phyloP scores from a whole-genome alignment of 37 sponge, comb jelly and placozoan species.

The Ianthella basta region DNA sequence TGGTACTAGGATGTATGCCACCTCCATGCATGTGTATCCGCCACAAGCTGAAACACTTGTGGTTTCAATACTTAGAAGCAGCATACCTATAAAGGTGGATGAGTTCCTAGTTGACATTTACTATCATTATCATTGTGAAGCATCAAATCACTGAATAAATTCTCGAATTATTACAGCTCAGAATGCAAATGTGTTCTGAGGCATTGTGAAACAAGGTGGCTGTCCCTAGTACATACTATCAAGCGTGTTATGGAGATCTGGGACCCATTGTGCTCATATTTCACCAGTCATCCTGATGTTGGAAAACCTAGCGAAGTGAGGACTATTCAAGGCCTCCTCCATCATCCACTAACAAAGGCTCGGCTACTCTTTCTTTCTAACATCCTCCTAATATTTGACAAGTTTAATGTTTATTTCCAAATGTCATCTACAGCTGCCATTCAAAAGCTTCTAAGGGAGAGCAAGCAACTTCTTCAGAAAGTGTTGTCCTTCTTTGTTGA shows the following conservation, averaged over 20 bases:
- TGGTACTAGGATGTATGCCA: no score
- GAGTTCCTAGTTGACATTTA: constrained; percentile 47
- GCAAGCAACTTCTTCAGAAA: constrained; percentile 34
- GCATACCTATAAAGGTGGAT: constrained; percentile 45
- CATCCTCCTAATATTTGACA: constrained; percentile 23
- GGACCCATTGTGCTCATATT: constrained; percentile 43
- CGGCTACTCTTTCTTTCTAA: constrained; percentile 34
- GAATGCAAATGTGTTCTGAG: constrained; percentile 34
- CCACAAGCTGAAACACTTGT: no score
- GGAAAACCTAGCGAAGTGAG: constrained; percentile 43
- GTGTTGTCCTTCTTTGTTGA: constrained; percentile 44
- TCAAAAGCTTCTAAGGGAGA: constrained; percentile 45
- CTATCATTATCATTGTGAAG: constrained; percentile 45
- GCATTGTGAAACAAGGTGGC: constrained; percentile 55
- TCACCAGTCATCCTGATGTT: constrained; percentile 45
- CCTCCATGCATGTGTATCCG: no score
- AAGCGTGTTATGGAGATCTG: constrained; percentile 47
- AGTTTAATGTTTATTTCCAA: constrained; percentile 34
- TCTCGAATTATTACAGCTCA: constrained; percentile 15
- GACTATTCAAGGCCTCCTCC: constrained; percentile 21
- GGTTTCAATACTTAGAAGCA: no score
- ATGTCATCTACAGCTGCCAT: constrained; percentile 32
- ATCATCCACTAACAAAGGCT: constrained; percentile 29
- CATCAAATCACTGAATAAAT: constrained; percentile 38
- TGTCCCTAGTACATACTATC: constrained; percentile 36